Conservation (phyloP, 1,140 invertebrate species). For the Rhyacophila brunnea region DNA sequence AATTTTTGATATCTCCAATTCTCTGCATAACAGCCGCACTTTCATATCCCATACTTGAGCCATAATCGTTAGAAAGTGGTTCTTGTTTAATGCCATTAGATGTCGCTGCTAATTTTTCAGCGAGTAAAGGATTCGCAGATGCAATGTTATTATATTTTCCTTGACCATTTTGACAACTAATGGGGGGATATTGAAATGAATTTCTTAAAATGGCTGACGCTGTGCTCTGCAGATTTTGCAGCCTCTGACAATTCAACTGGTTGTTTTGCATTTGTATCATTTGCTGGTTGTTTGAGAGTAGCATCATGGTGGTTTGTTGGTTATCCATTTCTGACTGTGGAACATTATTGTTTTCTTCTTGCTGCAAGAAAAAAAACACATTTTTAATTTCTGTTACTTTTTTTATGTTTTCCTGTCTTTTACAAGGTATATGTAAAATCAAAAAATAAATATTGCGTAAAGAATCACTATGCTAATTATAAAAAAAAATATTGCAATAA, state of each 20-base stretch:
- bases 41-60: conserved; percentile 52
- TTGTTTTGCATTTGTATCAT: conserved; percentile 45
- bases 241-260: conserved; percentile 42
- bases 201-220: conserved; percentile 38
- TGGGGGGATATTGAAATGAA: conserved; percentile 25
- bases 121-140: conserved; percentile 76
- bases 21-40: conserved; percentile 51
- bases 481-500: no score
- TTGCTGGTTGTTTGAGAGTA: conserved; percentile 15
- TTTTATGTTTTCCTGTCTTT: no score
- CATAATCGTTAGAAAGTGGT: conserved; percentile 51
- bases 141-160: conserved; percentile 78
- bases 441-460: no score
- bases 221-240: conserved; percentile 48
- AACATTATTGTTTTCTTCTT: conserved; percentile 56
- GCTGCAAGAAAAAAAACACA: conserved; percentile 45
- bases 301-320: conserved; percentile 32
- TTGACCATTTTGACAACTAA: conserved; percentile 46
- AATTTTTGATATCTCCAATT: conserved; percentile 43
- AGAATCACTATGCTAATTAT: no score
- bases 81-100: conserved; percentile 57
- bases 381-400: no score
- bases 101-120: conserved; percentile 60
- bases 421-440: no score
- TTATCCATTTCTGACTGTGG: conserved; percentile 42